Evolutionary conservation across 2,113 vertebrate genomes (phyloP).

Genomic region (Danionella cerebrum): DNA sequence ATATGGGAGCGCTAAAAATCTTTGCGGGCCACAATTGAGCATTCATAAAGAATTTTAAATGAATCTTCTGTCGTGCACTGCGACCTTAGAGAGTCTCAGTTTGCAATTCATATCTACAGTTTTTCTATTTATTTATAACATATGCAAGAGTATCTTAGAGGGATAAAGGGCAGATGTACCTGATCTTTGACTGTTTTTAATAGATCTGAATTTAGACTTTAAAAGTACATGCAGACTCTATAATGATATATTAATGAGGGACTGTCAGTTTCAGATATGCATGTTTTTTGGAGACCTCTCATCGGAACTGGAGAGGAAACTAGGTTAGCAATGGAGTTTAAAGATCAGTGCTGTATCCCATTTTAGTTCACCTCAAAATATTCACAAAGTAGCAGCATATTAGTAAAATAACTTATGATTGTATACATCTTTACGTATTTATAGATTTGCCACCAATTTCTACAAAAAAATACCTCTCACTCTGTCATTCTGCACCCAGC

Average conservation of each 20-base stretch:
- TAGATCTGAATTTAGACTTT: neutral
- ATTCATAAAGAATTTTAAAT: conserved; percentile 64
- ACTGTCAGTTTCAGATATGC: neutral
- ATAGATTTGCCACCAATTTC: neutral
- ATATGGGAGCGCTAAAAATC: conserved; percentile 58
- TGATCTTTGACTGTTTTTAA: neutral
- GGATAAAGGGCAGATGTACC: neutral
- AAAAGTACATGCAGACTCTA: neutral
- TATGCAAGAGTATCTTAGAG: neutral
- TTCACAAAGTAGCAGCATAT: neutral
- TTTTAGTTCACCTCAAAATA: neutral
- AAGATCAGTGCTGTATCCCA: neutral
- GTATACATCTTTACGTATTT: neutral
- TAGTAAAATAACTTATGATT: neutral
- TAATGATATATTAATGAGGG: conserved; percentile 10
- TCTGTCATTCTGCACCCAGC: neutral
- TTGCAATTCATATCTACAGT: conserved; percentile 2
- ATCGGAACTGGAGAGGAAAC: neutral
- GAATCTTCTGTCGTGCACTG: conserved; percentile 48
- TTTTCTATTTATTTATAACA: neutral
- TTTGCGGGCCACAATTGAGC: conserved; percentile 64
- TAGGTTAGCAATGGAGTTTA: neutral
- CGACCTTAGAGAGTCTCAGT: conserved; percentile 51
- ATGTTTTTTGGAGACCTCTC: neutral
- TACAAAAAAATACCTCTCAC: neutral